Evolutionary conservation across 2,888 invertebrate species (phyloP).

Genomic region (Pherbina coryleti): DNA sequence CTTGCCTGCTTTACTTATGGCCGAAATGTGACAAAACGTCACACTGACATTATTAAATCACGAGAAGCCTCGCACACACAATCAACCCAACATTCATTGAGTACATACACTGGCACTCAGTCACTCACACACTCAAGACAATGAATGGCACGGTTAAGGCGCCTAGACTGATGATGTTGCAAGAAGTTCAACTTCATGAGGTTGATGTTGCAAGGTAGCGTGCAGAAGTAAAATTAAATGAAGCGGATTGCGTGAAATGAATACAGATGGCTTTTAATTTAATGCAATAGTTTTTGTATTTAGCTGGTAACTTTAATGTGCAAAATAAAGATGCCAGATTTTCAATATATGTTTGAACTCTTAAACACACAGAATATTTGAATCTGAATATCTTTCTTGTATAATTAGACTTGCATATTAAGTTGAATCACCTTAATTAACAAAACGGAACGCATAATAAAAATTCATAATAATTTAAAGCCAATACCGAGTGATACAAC

Average conservation of each 20-base stretch:
- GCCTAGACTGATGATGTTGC: background rate
- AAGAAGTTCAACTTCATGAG: conserved; percentile 6
- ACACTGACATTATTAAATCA: conserved; percentile 2
- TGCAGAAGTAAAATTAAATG: background rate
- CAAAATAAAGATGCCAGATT: no score
- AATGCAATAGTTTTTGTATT: background rate
- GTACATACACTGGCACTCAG: background rate
- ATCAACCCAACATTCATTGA: background rate
- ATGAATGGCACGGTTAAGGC: conserved; percentile 13
- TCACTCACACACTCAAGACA: background rate
- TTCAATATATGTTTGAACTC: no score
- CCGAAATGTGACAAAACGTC: conserved; percentile 10
- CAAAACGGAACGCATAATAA: no score
- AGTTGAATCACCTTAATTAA: no score
- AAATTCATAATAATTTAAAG: no score
- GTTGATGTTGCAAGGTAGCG: background rate
- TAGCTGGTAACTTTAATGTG: no score
- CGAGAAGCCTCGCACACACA: background rate
- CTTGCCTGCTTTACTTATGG: background rate
- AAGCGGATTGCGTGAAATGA: background rate
- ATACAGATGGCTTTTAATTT: background rate
- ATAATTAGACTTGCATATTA: no score
- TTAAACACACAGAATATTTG: no score
- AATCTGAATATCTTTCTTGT: no score
- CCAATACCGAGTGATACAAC: no score